A percentile compares a stretch with the other conserved stretches of the same genome.
phyloP scores from a whole-genome alignment of 2,888 invertebrate genomes.

The Thera obeliscata region DNA sequence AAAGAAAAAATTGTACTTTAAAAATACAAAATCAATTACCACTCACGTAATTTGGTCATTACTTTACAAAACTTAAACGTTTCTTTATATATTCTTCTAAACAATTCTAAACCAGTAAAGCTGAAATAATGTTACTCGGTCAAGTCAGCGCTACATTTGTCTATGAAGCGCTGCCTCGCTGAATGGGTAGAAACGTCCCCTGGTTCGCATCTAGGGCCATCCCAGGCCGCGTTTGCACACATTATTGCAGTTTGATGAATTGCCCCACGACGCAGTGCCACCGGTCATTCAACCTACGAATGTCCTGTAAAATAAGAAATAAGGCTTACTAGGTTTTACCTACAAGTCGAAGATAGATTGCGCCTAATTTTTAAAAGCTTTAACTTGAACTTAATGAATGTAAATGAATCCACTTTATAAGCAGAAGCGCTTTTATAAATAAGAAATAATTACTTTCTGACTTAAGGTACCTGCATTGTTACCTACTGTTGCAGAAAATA shows the following conservation, averaged over 20 bases:
- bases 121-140: slow-evolving; percentile 12
- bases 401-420: neutral
- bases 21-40: too few relatives aligned
- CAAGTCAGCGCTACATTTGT: slow-evolving; percentile 40
- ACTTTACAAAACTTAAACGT: neutral
- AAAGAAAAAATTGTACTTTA: too few relatives aligned
- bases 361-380: neutral
- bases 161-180: slow-evolving; percentile 65
- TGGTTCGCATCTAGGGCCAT: slow-evolving; percentile 66
- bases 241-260: slow-evolving; percentile 78
- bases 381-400: neutral
- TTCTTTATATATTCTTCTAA: neutral
- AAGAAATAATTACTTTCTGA: neutral
- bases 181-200: slow-evolving; percentile 53
- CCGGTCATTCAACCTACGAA: slow-evolving; percentile 70
- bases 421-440: neutral
- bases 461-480: too few relatives aligned
- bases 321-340: slow-evolving; percentile 16
- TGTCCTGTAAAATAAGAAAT: slow-evolving; percentile 34
- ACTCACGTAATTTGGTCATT: too few relatives aligned
- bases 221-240: slow-evolving; percentile 68
- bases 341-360: neutral
- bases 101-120: neutral
- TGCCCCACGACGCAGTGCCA: slow-evolving; percentile 57
- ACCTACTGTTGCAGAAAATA: too few relatives aligned